Evolutionary conservation across 2,113 vertebrate species (phyloP).

Genomic region (Eulemur rufifrons): DNA sequence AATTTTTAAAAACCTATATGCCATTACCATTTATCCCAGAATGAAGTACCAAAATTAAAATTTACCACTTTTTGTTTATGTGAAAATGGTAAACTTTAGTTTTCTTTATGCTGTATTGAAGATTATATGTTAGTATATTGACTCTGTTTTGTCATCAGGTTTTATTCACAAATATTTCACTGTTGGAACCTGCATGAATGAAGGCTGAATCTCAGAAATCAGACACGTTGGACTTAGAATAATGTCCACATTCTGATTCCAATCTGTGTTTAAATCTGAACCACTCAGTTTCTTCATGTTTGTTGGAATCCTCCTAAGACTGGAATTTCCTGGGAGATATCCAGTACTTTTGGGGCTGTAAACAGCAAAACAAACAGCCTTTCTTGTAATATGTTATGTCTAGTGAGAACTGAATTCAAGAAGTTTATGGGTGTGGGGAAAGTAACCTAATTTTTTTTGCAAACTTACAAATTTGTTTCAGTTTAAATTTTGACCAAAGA

Average conservation of each 20-base stretch:
- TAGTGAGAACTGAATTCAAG: constrained; percentile 58
- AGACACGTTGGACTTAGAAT: constrained; percentile 44
- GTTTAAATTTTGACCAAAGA: constrained; percentile 38
- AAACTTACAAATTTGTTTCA: constrained; percentile 42
- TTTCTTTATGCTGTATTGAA: constrained; percentile 10
- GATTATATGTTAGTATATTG: neutral
- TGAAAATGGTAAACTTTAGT: neutral
- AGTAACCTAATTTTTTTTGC: neutral
- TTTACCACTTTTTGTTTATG: neutral
- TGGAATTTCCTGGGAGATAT: constrained; percentile 78
- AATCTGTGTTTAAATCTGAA: constrained; percentile 67
- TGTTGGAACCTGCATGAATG: constrained; percentile 6
- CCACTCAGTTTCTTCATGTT: constrained; percentile 63
- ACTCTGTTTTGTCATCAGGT: neutral
- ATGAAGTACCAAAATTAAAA: neutral
- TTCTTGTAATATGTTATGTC: constrained; percentile 58
- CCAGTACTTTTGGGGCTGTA: constrained; percentile 57
- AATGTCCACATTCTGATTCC: constrained; percentile 66
- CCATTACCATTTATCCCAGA: neutral
- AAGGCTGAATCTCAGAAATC: constrained; percentile 54
- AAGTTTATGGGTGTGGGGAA: constrained; percentile 44
- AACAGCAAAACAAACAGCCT: constrained; percentile 70
- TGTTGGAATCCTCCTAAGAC: constrained; percentile 73
- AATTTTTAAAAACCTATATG: neutral
- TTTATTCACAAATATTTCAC: constrained; percentile 39